Percentiles rank a stretch among this genome's conserved stretches.
phyloP scores from a whole-genome alignment of 1,140 invertebrate species.

The Bursaphelenchus mucronatus region DNA sequence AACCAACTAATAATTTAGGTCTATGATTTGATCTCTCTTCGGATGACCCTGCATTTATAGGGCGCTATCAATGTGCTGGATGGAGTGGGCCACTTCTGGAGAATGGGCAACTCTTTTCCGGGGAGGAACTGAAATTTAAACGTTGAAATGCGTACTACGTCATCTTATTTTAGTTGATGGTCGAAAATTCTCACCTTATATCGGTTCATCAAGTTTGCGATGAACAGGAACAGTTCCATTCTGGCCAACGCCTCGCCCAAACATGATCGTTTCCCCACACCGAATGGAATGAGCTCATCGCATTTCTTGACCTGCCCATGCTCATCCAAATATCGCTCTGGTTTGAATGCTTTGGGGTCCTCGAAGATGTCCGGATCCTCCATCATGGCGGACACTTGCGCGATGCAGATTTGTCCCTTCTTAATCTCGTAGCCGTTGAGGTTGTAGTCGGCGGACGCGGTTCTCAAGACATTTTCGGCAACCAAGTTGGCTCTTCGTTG shows the following conservation, averaged over 20 bases:
- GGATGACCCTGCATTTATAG: too few relatives aligned
- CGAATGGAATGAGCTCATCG: conserved; percentile 26
- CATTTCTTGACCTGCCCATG: conserved; percentile 19
- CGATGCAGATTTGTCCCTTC: too few relatives aligned
- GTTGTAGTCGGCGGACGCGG: not conserved
- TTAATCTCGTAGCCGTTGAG: too few relatives aligned
- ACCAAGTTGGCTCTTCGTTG: conserved; percentile 1
- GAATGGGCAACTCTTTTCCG: too few relatives aligned
- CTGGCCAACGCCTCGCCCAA: conserved; percentile 28
- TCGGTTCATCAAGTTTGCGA: conserved; percentile 28
- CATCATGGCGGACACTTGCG: too few relatives aligned
- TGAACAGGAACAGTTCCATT: conserved; percentile 35
- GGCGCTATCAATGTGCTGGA: too few relatives aligned
- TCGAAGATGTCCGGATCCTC: conserved; percentile 10
- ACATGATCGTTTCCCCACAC: conserved; percentile 29
- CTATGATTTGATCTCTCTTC: too few relatives aligned
- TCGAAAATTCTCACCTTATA: conserved; percentile 31
- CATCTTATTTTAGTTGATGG: too few relatives aligned
- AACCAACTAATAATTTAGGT: too few relatives aligned
- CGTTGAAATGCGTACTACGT: too few relatives aligned
- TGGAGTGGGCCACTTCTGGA: too few relatives aligned
- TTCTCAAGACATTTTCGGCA: not conserved
- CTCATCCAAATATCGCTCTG: conserved; percentile 24
- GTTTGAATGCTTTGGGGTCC: conserved; percentile 14
- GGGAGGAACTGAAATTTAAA: too few relatives aligned